phyloP scores from a whole-genome alignment of 2,113 vertebrate species.

The Nothoprocta perdicaria region DNA sequence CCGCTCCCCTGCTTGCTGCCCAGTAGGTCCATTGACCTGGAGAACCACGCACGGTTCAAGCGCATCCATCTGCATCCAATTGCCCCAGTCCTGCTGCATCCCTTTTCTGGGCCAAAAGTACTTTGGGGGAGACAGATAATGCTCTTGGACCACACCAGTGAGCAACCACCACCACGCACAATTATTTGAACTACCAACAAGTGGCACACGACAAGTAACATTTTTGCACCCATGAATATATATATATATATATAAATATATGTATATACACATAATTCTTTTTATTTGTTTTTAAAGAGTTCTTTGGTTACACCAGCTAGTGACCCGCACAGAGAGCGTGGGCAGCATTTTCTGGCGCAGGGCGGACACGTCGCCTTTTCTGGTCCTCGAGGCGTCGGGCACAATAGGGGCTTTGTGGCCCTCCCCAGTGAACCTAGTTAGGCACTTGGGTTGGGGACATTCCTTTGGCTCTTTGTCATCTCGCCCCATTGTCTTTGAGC shows the following conservation, averaged over 20 bases:
- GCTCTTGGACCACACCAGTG: background rate
- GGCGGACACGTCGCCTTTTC: background rate
- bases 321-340: background rate
- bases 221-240: background rate
- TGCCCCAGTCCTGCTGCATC: background rate
- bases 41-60: background rate
- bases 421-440: conserved; percentile 23
- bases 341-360: background rate
- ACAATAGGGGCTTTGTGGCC: conserved; percentile 34
- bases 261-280: background rate
- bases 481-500: background rate
- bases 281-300: background rate
- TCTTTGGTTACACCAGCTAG: background rate
- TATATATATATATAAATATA: no score
- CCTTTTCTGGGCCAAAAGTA: background rate
- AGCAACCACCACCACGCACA: background rate
- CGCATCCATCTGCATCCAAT: background rate
- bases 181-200: background rate
- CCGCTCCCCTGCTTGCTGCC: rapidly evolving
- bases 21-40: conserved; percentile 27
- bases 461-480: conserved; percentile 53
- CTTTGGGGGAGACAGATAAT: background rate
- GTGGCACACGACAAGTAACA: background rate
- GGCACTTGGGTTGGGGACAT: conserved; percentile 28
- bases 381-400: background rate